phyloP scores from a whole-genome alignment of 2,797 vertebrate genomes.

The Melanogrammus aeglefinus region DNA sequence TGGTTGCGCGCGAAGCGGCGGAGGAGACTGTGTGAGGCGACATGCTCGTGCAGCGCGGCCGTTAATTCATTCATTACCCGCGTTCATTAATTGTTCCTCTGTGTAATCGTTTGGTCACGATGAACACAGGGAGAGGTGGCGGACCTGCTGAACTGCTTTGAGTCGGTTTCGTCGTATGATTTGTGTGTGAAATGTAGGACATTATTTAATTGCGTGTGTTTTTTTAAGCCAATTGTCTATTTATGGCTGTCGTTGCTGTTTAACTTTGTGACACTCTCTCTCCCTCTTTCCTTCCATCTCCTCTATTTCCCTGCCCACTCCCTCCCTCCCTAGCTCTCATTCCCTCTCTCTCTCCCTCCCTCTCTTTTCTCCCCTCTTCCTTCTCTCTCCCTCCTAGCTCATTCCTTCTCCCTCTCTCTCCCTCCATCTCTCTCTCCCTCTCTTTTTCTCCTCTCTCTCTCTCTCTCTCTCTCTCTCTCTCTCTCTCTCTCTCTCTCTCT shows the following conservation, averaged over 20 bases:
- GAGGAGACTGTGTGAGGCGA: background rate
- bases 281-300: too few relatives aligned
- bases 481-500: too few relatives aligned
- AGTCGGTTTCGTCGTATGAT: background rate
- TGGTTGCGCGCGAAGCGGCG: background rate
- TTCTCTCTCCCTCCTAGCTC: background rate
- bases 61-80: background rate
- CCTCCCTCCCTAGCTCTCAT: too few relatives aligned
- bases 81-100: background rate
- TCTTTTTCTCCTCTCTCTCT: too few relatives aligned
- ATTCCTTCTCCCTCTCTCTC: background rate
- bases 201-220: background rate
- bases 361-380: background rate
- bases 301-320: too few relatives aligned
- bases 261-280: background rate
- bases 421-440: background rate
- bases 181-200: background rate
- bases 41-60: slow-evolving; percentile 1
- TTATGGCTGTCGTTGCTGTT: background rate
- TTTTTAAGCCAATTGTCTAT: too few relatives aligned
- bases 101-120: background rate
- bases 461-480: too few relatives aligned
- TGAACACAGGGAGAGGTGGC: too few relatives aligned
- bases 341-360: background rate
- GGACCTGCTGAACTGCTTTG: background rate